Evolutionary conservation across 2,113 vertebrate genomes (phyloP).

Genomic region (Oreochromis niloticus): DNA sequence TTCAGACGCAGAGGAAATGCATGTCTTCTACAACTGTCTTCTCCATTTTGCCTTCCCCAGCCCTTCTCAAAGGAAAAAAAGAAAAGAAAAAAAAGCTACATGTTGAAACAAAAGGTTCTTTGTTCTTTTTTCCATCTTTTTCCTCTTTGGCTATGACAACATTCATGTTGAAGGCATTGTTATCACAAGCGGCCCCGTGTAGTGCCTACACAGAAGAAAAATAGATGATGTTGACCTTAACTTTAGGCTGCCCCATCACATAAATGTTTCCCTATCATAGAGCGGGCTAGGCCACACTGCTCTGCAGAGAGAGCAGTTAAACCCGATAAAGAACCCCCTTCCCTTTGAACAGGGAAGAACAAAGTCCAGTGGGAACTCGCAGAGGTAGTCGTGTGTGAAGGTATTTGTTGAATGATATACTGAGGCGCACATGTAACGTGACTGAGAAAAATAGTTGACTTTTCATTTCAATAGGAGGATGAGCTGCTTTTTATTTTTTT

Average conservation of each 20-base stretch:
- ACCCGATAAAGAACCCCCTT: constrained; percentile 25
- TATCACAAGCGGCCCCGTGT: constrained; percentile 3
- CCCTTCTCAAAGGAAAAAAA: background rate
- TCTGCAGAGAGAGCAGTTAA: background rate
- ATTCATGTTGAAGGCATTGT: constrained; percentile 13
- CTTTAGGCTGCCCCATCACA: background rate
- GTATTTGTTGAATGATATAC: background rate
- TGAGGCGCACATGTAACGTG: background rate
- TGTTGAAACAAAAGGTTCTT: background rate
- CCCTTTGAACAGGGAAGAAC: constrained; percentile 2
- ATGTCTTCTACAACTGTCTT: background rate
- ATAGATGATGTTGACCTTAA: background rate
- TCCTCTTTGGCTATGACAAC: background rate
- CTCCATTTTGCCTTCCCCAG: constrained; percentile 29
- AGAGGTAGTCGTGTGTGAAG: background rate
- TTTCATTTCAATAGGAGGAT: background rate
- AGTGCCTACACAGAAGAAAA: background rate
- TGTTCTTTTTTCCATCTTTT: background rate
- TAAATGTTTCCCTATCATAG: constrained; percentile 8
- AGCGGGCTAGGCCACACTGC: background rate
- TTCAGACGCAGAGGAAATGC: background rate
- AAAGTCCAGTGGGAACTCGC: background rate
- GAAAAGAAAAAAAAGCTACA: background rate
- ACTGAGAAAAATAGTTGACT: background rate
- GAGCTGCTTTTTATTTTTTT: background rate